Percentiles rank a stretch among this genome's conserved stretches.
These are phyloP conservation scores for Hyperopisus bebe DNA, from an alignment of 2,113 vertebrate species.

Conservation along the genomic window DNA sequence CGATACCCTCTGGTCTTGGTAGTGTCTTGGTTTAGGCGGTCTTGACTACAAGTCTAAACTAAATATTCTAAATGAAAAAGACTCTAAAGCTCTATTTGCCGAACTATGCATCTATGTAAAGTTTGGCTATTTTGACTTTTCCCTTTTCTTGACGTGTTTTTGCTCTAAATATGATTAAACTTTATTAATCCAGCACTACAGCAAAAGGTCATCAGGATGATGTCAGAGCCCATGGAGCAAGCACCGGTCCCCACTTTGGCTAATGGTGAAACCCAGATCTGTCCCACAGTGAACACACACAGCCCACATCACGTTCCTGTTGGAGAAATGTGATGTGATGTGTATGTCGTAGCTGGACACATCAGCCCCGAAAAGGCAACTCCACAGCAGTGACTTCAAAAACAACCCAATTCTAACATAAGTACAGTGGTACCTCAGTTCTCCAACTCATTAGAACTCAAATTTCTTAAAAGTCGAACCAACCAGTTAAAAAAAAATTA, in stretches of 20 bases:
- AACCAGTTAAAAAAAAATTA: too few relatives aligned
- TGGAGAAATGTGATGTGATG: background rate
- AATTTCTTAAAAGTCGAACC: too few relatives aligned
- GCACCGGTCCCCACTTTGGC: background rate
- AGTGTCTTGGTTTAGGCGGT: too few relatives aligned
- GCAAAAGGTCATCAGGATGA: background rate
- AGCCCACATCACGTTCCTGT: background rate
- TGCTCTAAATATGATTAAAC: background rate
- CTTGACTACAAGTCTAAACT: too few relatives aligned
- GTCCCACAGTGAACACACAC: background rate
- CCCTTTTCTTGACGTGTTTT: background rate
- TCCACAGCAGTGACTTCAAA: background rate
- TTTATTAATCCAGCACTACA: background rate
- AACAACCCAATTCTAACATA: background rate
- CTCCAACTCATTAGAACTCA: too few relatives aligned
- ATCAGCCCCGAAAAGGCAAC: background rate
- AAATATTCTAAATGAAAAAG: background rate
- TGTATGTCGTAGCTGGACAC: background rate
- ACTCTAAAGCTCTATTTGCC: background rate
- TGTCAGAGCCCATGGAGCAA: constrained; percentile 10
- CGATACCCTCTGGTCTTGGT: too few relatives aligned
- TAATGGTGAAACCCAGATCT: background rate
- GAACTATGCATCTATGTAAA: background rate
- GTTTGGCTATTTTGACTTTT: background rate
- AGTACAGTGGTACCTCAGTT: too few relatives aligned